Base-by-base conservation (phyloP, 2,797 vertebrate species). In the Triplophysa yarkandensis region DNA sequence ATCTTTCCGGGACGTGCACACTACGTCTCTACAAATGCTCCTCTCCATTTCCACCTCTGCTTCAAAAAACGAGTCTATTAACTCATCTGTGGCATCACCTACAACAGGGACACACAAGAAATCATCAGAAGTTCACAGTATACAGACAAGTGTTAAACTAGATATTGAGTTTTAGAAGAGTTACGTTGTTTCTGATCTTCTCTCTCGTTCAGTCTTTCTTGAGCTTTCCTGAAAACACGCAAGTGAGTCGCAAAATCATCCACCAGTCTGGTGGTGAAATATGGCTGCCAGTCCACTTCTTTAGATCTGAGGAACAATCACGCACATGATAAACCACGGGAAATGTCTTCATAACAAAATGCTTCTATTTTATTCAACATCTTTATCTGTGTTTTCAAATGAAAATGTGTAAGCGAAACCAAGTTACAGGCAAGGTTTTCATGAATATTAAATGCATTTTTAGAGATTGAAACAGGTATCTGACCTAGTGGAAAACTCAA, bases 281-380 rank as follows among this genome's bases (percentile, higher is more conserved):
- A 99, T 89, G 97, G 97, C 90, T 99, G 97, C 98, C 98, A 99
- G 91, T 99, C 97, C 88, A 97, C 95, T 87, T 99, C 98, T 89
- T 99, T 99, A 78, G 93, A 94, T 88, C 94, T 95, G 81, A 62
- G 39, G 10, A 23, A 25, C 3, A 16, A 54, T 30, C 4, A 14
- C 39, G 6, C 10, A 28, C 55, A 27, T 4, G 16, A 17, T 50
- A 4, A 52, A 25, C 14, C 44, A 19, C 9, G n/a, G 44, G 44
- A 46, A 46, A 8, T 19, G 44, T 17, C 6, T 7, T 46, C n/a
- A 13, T 16, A 25, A 54, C 25, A 27, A 54, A n/a, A n/a, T n/a
- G n/a, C n/a, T n/a, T n/a, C n/a, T n/a, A n/a, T n/a, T n/a, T n/a
- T n/a, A n/a, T n/a, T n/a, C 25, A 16, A 11, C 11, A 6, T 54